Evolutionary conservation across 2,888 invertebrate genomes (phyloP).

Genomic region (Xanthia togata): DNA sequence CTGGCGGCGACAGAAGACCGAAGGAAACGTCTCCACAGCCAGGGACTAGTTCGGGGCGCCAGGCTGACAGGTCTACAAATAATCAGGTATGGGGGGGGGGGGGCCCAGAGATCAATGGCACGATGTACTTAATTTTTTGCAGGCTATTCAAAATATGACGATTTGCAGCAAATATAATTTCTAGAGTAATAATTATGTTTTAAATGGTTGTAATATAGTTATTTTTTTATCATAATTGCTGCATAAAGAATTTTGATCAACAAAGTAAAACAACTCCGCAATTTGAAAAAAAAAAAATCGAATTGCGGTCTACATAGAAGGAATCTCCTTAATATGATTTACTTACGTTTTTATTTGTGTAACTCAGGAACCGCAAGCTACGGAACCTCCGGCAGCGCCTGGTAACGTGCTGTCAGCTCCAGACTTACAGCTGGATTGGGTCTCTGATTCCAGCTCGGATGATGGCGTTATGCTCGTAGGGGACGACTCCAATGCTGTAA

Average conservation of each 20-base stretch:
- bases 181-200: too few relatives aligned
- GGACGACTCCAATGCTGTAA: constrained; percentile 74
- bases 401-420: constrained; percentile 91
- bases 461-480: constrained; percentile 91
- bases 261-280: background rate
- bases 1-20: constrained; percentile 74
- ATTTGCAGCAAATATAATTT: too few relatives aligned
- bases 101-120: background rate
- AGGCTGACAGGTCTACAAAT: constrained; percentile 46
- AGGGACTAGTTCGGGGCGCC: constrained; percentile 80
- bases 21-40: constrained; percentile 82
- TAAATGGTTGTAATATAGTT: too few relatives aligned
- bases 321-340: background rate
- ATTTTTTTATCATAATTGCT: background rate
- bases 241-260: background rate
- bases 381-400: constrained; percentile 55
- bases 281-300: background rate
- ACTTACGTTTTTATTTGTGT: constrained; percentile 21
- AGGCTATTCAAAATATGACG: too few relatives aligned
- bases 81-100: constrained; percentile 47
- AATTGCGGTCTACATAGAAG: background rate
- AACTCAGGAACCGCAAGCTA: constrained; percentile 70
- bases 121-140: background rate
- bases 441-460: constrained; percentile 91
- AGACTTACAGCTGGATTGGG: constrained; percentile 94